Percentiles rank a stretch among this genome's conserved stretches.
Conservation (phyloP, 2,888 invertebrate genomes). For the Erannis defoliaria region DNA sequence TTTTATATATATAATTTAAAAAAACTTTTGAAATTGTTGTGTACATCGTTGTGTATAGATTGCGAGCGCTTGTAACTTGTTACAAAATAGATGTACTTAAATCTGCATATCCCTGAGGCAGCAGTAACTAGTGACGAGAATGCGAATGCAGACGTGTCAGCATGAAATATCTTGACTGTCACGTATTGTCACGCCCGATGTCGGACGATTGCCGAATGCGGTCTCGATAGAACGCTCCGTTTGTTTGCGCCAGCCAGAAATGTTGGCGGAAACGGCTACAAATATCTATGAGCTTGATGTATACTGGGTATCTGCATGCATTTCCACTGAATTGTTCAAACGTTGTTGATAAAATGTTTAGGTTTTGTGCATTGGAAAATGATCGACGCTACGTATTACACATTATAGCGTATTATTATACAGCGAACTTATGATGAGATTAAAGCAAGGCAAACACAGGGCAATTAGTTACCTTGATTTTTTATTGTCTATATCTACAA, state of each 20-base stretch:
- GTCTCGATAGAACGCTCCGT: slow-evolving; percentile 38
- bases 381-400: too few species aligned
- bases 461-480: too few species aligned
- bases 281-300: slow-evolving; percentile 26
- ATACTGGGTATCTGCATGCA: slow-evolving; percentile 13
- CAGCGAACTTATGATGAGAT: too few species aligned
- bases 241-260: slow-evolving; percentile 26
- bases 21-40: too few species aligned
- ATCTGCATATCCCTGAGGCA: not conserved
- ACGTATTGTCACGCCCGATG: slow-evolving; percentile 37
- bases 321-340: slow-evolving; percentile 23
- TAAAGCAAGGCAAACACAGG: too few species aligned
- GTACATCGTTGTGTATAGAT: not conserved
- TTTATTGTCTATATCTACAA: too few species aligned
- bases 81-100: not conserved
- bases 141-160: slow-evolving; percentile 48
- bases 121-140: slow-evolving; percentile 25
- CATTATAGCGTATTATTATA: too few species aligned
- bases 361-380: slow-evolving; percentile 6
- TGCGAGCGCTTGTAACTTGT: not conserved
- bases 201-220: slow-evolving; percentile 37
- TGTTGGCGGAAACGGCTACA: slow-evolving; percentile 20
- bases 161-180: slow-evolving; percentile 53
- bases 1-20: too few species aligned
- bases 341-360: slow-evolving; percentile 17